Percentiles rank a stretch among this genome's conserved stretches.
These are phyloP conservation scores for Nycticorax nycticorax DNA, from an alignment of 2,113 vertebrate genomes.

Conservation along the genomic window DNA sequence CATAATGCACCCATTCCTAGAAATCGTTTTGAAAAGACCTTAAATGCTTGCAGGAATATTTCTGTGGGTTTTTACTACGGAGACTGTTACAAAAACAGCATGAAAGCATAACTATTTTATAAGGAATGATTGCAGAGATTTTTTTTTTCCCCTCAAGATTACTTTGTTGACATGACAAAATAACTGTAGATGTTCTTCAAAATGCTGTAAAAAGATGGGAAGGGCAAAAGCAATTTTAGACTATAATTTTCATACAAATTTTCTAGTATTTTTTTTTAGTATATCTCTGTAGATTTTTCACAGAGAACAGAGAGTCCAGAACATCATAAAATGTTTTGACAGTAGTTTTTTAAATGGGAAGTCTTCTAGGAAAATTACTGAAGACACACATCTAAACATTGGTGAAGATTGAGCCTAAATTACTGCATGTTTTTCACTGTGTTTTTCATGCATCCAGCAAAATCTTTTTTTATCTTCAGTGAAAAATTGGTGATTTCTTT, in stretches of 20 bases:
- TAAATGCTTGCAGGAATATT: background rate
- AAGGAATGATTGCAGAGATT: background rate
- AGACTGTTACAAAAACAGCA: background rate
- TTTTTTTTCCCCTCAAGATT: background rate
- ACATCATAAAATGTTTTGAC: constrained; percentile 31
- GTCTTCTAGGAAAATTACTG: background rate
- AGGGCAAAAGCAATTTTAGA: background rate
- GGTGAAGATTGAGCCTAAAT: background rate
- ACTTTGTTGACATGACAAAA: background rate
- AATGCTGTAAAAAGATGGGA: background rate
- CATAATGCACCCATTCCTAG: background rate
- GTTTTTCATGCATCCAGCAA: background rate
- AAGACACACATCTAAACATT: background rate
- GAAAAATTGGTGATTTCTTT: background rate
- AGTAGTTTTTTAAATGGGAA: background rate
- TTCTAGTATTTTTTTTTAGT: background rate
- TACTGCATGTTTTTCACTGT: background rate
- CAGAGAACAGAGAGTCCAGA: background rate
- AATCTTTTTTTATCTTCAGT: background rate
- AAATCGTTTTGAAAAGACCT: background rate
- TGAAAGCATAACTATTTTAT: background rate
- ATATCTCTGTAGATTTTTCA: background rate
- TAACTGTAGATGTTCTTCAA: constrained; percentile 22
- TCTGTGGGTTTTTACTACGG: background rate
- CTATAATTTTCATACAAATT: background rate